Evolutionary conservation across 2,797 vertebrate genomes (phyloP).

Genomic region (Pelochelys cantorii): DNA sequence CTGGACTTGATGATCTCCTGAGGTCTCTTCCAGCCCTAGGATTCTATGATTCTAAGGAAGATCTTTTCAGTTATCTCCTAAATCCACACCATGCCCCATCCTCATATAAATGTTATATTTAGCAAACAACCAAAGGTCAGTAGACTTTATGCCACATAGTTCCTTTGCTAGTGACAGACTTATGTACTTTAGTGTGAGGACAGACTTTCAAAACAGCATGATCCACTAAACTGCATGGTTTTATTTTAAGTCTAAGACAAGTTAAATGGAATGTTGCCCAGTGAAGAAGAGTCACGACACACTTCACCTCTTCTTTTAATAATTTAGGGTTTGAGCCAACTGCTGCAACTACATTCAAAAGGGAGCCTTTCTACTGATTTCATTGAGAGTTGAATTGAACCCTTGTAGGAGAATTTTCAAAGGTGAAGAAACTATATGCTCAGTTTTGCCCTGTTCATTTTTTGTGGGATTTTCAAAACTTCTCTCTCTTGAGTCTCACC

Average conservation of each 20-base stretch:
- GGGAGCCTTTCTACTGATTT: not conserved
- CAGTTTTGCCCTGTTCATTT: not conserved
- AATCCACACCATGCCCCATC: not conserved
- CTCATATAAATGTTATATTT: not conserved
- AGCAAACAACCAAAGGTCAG: not conserved
- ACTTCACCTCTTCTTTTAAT: not conserved
- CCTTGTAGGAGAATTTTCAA: not conserved
- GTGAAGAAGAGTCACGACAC: not conserved
- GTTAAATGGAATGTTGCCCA: not conserved
- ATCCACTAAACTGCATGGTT: not conserved
- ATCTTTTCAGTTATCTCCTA: not conserved
- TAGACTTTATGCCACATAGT: not conserved
- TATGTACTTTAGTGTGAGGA: not conserved
- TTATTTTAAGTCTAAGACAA: not conserved
- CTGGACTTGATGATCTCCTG: too few species aligned
- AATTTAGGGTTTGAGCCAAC: not conserved
- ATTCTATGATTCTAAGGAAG: not conserved
- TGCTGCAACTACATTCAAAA: not conserved
- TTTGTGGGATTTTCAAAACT: not conserved
- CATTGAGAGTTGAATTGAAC: not conserved
- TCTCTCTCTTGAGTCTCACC: not conserved
- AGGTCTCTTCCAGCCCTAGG: too few species aligned
- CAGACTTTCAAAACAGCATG: not conserved
- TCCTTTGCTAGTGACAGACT: not conserved
- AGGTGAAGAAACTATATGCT: not conserved